A percentile compares a stretch with the other conserved stretches of the same genome.
Evolutionary conservation across 2,797 vertebrate genomes (phyloP).

Genomic region (Anomalospiza imberbis): DNA sequence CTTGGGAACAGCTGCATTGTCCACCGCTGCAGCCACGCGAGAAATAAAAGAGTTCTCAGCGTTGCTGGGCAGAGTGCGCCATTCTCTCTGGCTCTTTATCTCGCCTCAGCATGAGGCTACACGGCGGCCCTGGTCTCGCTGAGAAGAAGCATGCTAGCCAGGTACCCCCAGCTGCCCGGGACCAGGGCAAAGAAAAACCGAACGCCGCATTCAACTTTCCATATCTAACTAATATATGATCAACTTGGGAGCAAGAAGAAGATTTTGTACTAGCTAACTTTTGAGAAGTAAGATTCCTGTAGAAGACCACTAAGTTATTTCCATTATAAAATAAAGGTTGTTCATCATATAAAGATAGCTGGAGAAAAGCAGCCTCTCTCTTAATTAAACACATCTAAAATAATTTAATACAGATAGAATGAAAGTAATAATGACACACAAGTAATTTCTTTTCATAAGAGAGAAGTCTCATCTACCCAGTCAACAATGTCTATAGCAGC

Average conservation of each 20-base stretch:
- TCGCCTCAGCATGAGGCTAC: too few relatives aligned
- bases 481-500: background rate
- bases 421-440: background rate
- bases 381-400: slow-evolving; percentile 15
- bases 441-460: background rate
- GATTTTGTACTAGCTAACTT: background rate
- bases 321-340: background rate
- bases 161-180: too few relatives aligned
- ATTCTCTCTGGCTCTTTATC: too few relatives aligned
- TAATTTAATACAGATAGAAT: background rate
- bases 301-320: background rate
- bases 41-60: too few relatives aligned
- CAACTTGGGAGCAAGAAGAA: background rate
- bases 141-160: too few relatives aligned
- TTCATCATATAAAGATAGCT: background rate
- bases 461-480: background rate
- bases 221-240: background rate
- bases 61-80: too few relatives aligned
- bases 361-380: background rate
- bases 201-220: too few relatives aligned
- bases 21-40: too few relatives aligned
- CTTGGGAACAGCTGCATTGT: too few relatives aligned
- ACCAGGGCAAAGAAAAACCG: too few relatives aligned
- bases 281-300: background rate
- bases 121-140: too few relatives aligned